Evolutionary conservation across 2,888 invertebrate genomes (phyloP).

Genomic region (Drosophila borealis): DNA sequence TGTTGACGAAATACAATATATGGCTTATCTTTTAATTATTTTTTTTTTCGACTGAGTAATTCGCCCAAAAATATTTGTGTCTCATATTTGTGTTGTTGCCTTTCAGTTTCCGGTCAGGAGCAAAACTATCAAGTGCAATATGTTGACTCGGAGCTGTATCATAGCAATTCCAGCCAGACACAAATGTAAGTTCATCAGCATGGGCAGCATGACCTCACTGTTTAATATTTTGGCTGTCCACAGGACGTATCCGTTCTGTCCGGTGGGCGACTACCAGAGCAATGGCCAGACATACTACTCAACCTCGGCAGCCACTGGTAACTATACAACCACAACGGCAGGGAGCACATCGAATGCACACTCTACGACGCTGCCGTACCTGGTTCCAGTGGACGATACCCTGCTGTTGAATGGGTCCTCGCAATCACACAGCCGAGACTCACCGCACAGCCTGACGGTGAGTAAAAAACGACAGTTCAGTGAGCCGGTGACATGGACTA

Average conservation of each 20-base stretch:
- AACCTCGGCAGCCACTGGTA: constrained; percentile 85
- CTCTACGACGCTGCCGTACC: constrained; percentile 86
- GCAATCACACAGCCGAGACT: constrained; percentile 86
- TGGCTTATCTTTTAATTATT: neutral
- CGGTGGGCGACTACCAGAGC: constrained; percentile 88
- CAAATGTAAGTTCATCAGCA: constrained; percentile 86
- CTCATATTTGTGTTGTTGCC: neutral
- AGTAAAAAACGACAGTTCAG: constrained; percentile 78
- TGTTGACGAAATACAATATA: no score
- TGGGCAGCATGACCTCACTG: constrained; percentile 2
- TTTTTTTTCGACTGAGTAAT: neutral
- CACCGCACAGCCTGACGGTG: constrained; percentile 90
- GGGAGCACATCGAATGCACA: constrained; percentile 83
- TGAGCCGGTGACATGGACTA: constrained; percentile 57
- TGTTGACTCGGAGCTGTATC: constrained; percentile 89
- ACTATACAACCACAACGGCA: constrained; percentile 86
- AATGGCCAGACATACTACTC: constrained; percentile 88
- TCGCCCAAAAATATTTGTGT: neutral
- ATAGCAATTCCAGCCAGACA: constrained; percentile 87
- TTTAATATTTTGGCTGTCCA: constrained; percentile 6
- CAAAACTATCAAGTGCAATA: constrained; percentile 90
- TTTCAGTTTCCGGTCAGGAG: constrained; percentile 84
- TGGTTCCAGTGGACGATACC: constrained; percentile 90
- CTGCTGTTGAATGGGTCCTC: constrained; percentile 86
- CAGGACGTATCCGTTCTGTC: constrained; percentile 92